Evolutionary conservation across 2,113 vertebrate genomes (phyloP).

Genomic region (Willisornis vidua): DNA sequence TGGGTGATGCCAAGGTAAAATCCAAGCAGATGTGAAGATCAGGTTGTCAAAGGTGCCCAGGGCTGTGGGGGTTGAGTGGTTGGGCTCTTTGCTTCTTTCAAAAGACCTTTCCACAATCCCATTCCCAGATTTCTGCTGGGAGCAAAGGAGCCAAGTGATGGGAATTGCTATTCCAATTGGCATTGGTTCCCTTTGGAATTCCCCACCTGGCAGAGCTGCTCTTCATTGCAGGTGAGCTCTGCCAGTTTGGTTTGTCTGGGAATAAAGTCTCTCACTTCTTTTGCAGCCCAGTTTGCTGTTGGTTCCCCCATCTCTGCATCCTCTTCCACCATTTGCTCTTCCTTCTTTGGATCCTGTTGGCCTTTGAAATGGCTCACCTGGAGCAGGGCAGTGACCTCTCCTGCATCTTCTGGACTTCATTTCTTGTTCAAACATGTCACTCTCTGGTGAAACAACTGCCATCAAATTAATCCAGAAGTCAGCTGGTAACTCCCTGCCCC

Average conservation of each 20-base stretch:
- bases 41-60: too few species aligned
- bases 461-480: not conserved
- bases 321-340: not conserved
- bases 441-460: not conserved
- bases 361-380: not conserved
- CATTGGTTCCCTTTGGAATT: not conserved
- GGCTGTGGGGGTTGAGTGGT: too few species aligned
- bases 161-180: not conserved
- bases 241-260: not conserved
- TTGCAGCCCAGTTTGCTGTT: not conserved
- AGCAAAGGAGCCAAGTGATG: fast-evolving
- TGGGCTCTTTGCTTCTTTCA: not conserved
- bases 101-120: not conserved
- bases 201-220: not conserved
- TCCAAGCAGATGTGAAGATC: too few species aligned
- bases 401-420: not conserved
- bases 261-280: not conserved
- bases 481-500: not conserved
- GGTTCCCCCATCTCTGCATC: fast-evolving
- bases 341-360: not conserved
- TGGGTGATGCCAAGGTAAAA: too few species aligned
- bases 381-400: not conserved
- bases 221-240: not conserved
- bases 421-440: not conserved
- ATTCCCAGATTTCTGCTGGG: not conserved